These are phyloP conservation scores for Lycocerus yunnanus DNA, from an alignment of 2,888 invertebrate species.

Conservation along the genomic window DNA sequence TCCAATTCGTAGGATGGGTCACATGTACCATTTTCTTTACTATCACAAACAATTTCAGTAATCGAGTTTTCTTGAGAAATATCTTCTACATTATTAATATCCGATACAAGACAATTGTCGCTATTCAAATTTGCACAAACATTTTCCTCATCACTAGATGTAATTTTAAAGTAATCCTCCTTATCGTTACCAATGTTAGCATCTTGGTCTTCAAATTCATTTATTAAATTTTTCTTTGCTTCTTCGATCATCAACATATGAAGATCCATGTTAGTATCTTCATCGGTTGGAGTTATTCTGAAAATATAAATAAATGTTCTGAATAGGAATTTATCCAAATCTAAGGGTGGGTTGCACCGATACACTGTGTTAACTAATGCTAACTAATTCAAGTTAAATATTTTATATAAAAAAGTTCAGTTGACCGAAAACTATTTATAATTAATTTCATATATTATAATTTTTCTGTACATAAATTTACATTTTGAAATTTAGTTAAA, in stretches of 20 bases:
- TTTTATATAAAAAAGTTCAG: too few species aligned
- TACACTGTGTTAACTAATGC: too few species aligned
- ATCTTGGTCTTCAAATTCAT: conserved; percentile 2
- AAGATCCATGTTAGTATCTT: conserved; percentile 16
- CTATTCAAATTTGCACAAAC: neutral
- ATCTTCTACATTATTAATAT: conserved; percentile 17
- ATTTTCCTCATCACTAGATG: neutral
- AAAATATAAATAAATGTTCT: neutral
- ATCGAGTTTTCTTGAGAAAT: conserved; percentile 1
- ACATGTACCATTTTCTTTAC: neutral
- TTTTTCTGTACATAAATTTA: too few species aligned
- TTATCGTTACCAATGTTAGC: neutral
- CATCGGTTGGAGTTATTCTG: conserved; percentile 20
- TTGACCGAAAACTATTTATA: too few species aligned
- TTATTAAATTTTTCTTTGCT: neutral
- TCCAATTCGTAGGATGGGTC: neutral
- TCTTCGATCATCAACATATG: conserved; percentile 17
- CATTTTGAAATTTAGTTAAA: too few species aligned
- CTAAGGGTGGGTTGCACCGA: too few species aligned
- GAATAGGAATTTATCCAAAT: too few species aligned
- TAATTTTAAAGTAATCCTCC: neutral
- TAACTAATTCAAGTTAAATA: too few species aligned
- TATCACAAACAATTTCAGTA: neutral
- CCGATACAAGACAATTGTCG: neutral
- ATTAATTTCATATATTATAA: too few species aligned